Evolutionary conservation across 2,888 invertebrate genomes (phyloP), one percentile per base, ranked within the genome.

Genomic region (Epinotia ramella): DNA sequence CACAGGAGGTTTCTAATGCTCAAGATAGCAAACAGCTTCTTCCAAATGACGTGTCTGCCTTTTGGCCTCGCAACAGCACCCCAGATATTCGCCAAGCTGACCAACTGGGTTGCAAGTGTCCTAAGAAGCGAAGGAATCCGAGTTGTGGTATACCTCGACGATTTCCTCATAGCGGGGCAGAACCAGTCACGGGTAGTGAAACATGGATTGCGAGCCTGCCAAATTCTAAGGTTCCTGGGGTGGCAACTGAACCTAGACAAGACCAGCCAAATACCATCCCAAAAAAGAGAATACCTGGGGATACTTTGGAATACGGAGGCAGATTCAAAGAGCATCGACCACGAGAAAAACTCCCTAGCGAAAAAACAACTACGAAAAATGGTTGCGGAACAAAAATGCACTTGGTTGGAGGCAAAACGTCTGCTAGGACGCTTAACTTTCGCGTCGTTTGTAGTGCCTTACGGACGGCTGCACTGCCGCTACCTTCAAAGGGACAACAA

Each of bases 361-460:
- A 46, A 16, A 24, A 60, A 44, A 60, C 59, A 60, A 12, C 28
- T 60, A 18, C 33, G 44, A 13, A 20, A 46, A 59, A 28, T 70
- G 1, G 13, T 70, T 13, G 11, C n/a, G 40, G 44, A 46, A 20
- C 12, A 4, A 16, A 73, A 62, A n/a, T 77, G 78, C 68, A 76
- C 49, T 24, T 78, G 77, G 77, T 12, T 53, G n/a, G 56, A 73
- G 20, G 75, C 73, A 56, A 75, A 74, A 62, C 20, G 20, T 7
- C 40, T 78, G 11, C 49, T 73, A 62, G 77, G 78, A 60, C 75
- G 60, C 12, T 40, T 77, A 24, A 76, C 68, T 70, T 77, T 78
- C 68, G 72, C 68, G 11, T 28, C 63, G 3, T 63, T 67, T 44
- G 73, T 75, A 12, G 65, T 78, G 13, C 75, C 78, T 6, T 20